phyloP scores from a whole-genome alignment of 2,113 vertebrate species.

The Harpagus bidentatus region DNA sequence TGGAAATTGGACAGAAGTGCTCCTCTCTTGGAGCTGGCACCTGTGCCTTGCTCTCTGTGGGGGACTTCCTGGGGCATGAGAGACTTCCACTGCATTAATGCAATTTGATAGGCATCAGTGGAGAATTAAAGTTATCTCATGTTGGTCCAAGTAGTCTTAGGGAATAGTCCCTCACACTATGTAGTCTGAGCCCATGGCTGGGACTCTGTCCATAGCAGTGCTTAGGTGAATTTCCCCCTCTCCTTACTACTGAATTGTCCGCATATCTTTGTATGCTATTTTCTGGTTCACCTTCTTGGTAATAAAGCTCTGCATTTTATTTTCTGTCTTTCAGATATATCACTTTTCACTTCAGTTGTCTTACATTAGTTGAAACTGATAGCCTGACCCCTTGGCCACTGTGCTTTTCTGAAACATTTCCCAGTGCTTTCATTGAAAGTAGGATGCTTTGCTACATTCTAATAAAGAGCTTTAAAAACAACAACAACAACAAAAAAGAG shows the following conservation, averaged over 20 bases:
- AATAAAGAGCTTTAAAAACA: background rate
- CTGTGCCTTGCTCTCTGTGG: background rate
- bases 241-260: background rate
- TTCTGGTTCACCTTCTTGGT: background rate
- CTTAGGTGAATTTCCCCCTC: background rate
- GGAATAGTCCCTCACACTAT: background rate
- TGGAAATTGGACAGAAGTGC: background rate
- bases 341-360: background rate
- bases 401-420: slow-evolving; percentile 26
- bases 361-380: slow-evolving; percentile 1
- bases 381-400: slow-evolving; percentile 18
- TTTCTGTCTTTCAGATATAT: background rate
- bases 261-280: background rate
- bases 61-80: background rate
- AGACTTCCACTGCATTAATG: background rate
- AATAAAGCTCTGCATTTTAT: background rate
- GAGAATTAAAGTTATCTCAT: background rate
- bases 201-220: background rate
- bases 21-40: background rate
- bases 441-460: slow-evolving; percentile 11
- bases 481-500: background rate
- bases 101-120: background rate
- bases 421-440: slow-evolving; percentile 5
- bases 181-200: background rate
- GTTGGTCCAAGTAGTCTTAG: background rate